These are phyloP conservation scores for Sylvia borin DNA, from an alignment of 2,797 vertebrate species.

Conservation along the genomic window DNA sequence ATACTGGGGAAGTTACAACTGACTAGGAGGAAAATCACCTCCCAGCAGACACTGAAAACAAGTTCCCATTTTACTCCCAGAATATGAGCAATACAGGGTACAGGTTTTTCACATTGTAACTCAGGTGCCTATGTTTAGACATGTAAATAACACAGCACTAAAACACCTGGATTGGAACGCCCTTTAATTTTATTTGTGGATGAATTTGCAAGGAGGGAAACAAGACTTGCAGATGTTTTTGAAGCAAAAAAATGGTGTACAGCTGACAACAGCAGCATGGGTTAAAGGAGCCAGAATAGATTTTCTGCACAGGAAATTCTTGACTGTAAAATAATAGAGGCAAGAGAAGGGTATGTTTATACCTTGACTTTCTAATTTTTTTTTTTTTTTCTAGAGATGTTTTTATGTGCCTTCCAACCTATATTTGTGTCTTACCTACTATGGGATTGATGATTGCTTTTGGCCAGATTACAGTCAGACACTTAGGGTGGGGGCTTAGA, in stretches of 20 bases:
- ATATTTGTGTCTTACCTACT: background rate
- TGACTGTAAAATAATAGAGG: background rate
- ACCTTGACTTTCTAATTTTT: background rate
- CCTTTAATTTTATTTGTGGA: background rate
- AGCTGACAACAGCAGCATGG: background rate
- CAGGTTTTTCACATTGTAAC: background rate
- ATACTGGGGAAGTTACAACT: background rate
- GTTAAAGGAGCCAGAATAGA: background rate
- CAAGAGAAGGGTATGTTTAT: background rate
- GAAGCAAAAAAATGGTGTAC: background rate
- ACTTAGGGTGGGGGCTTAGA: background rate
- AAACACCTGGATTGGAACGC: background rate
- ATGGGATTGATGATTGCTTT: background rate
- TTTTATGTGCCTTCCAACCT: background rate
- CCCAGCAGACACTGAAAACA: background rate
- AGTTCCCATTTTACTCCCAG: background rate
- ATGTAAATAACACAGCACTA: background rate
- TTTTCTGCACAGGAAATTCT: background rate
- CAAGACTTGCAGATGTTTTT: background rate
- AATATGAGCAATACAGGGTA: background rate
- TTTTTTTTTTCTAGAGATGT: background rate
- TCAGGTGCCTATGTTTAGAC: background rate
- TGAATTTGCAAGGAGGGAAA: background rate
- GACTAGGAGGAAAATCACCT: background rate
- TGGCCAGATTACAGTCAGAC: background rate